Evolutionary conservation across 2,113 vertebrate species (phyloP).

Genomic region (Eclectus roratus): DNA sequence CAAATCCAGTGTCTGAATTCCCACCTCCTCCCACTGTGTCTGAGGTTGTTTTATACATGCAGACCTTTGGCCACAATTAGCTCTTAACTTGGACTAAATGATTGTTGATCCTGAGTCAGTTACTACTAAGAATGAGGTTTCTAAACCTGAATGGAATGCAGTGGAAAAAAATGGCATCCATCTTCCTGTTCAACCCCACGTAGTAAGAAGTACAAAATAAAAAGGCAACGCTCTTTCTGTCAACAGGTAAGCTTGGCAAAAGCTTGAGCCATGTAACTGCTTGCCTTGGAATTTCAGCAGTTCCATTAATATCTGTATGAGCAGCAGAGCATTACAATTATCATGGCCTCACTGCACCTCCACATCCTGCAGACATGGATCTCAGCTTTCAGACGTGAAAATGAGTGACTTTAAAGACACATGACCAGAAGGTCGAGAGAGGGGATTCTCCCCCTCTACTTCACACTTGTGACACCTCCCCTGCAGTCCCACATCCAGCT

Average conservation of each 20-base stretch:
- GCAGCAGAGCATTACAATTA: neutral
- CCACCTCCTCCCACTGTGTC: accelerated
- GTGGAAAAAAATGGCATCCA: neutral
- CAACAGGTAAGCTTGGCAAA: neutral
- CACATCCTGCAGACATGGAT: accelerated
- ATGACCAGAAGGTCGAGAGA: neutral
- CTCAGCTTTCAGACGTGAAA: neutral
- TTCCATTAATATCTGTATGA: accelerated
- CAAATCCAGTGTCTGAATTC: neutral
- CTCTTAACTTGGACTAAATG: neutral
- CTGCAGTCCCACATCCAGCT: neutral
- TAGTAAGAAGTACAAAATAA: neutral
- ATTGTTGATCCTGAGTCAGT: neutral
- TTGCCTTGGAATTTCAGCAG: neutral
- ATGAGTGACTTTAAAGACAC: accelerated
- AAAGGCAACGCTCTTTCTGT: neutral
- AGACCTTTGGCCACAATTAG: neutral
- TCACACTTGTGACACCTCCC: neutral
- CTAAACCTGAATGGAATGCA: neutral
- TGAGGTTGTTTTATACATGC: neutral
- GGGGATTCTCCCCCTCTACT: neutral
- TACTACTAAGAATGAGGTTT: neutral
- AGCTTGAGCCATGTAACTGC: neutral
- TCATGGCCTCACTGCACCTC: neutral
- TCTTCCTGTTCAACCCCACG: neutral